phyloP scores from a whole-genome alignment of 1,140 invertebrate genomes.

The Drosophila pruinosa region DNA sequence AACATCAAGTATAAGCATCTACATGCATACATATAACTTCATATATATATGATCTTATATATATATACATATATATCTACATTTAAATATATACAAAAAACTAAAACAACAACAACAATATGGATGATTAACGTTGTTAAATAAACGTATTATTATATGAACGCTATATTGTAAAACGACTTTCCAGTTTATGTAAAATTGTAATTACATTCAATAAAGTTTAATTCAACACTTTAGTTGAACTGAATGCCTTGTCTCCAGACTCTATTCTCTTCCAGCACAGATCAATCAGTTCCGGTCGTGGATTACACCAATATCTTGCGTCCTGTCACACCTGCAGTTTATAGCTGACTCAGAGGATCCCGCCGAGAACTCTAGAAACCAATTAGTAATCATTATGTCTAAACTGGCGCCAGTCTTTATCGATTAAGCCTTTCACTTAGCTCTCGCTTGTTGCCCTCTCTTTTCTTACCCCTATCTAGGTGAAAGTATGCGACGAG shows the following conservation, averaged over 20 bases:
- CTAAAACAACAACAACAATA: constrained; percentile 5
- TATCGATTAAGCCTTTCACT: constrained; percentile 59
- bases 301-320: not conserved
- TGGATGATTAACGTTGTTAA: constrained; percentile 9
- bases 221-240: constrained; percentile 78
- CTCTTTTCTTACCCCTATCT: not conserved
- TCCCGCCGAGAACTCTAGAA: not conserved
- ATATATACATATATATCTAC: constrained; percentile 15
- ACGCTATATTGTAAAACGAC: constrained; percentile 73
- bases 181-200: constrained; percentile 82
- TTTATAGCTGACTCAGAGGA: constrained; percentile 8
- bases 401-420: constrained; percentile 67
- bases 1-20: constrained; percentile 43
- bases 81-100: constrained; percentile 29
- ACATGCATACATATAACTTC: constrained; percentile 15
- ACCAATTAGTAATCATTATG: constrained; percentile 76
- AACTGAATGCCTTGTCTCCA: constrained; percentile 21
- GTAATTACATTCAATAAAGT: constrained; percentile 81
- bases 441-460: constrained; percentile 1
- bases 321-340: constrained; percentile 36
- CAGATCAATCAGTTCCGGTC: not conserved
- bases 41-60: constrained; percentile 26
- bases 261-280: not conserved
- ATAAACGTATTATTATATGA: constrained; percentile 57
- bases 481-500: constrained; percentile 40